Evolutionary conservation across 2,797 vertebrate species (phyloP), one percentile per base, ranked within the genome.

Genomic region (Hypotaenidia okinawae): DNA sequence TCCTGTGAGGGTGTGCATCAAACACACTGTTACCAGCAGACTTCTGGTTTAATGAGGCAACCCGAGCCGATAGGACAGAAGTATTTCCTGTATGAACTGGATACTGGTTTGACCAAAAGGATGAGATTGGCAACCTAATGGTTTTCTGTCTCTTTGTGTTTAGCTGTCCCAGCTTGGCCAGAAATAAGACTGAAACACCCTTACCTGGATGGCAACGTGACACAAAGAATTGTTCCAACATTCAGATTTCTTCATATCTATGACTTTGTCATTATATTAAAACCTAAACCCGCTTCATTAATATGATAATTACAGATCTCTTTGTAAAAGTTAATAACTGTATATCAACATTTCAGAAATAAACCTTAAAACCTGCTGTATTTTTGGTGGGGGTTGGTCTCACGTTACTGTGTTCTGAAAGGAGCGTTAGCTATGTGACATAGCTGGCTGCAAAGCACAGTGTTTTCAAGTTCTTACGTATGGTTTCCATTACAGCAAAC

Each of bases 151-250:
- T 94, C 77, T 94, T 97, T 68, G 78, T 37, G 84, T 97, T 93
- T 97, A 99, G 99, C 98, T 99, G 73, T 99, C 99, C 80, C 98
- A 98, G 22, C 99, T 99, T 84, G 99, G 99, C 92, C 99, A 99
- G 84, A 99, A 99, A 96, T 99, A 98, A 96, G 78, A 93, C 77
- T 77, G 90, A 84, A 96, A 82, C 61, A 62, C 58, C 64, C 39
- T 67, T 89, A 76, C 74, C 68, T 78, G 87, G 76, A 84, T 78
- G 88, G 86, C 79, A 88, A 0, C 12, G 1, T 96, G 95, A 94
- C 95, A 93, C 63, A 85, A 89, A 77, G 84, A 94, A 79, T 95
- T 76, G 90, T 90, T 93, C 52, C 30, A 91, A 69, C 82, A 64
- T 58, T 93, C 70, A 78, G 87, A 91, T 86, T 63, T 92, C 94